phyloP scores from a whole-genome alignment of 2,797 vertebrate species.

The Siniperca obscura region DNA sequence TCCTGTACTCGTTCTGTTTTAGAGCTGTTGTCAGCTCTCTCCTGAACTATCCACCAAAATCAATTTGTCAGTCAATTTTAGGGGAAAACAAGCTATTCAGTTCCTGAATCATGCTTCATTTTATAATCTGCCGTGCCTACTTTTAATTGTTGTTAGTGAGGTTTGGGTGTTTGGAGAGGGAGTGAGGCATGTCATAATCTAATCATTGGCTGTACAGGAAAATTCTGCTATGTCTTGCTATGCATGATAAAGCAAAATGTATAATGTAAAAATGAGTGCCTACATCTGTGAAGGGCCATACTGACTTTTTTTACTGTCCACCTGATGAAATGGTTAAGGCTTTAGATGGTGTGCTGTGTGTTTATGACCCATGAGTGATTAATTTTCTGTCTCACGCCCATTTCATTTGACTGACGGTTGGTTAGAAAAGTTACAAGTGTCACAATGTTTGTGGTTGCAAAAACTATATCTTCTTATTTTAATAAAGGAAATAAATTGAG shows the following conservation, averaged over 20 bases:
- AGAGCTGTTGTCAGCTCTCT: neutral
- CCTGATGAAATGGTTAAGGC: neutral
- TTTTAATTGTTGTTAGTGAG: neutral
- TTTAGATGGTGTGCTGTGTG: neutral
- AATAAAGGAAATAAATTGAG: neutral
- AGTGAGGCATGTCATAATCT: neutral
- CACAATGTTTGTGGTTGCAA: neutral
- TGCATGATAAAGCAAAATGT: neutral
- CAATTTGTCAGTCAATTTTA: neutral
- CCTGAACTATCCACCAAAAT: neutral
- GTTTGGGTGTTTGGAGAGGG: neutral
- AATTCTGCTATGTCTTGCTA: neutral
- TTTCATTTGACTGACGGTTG: neutral
- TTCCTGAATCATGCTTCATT: neutral
- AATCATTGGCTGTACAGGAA: neutral
- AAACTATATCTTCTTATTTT: neutral
- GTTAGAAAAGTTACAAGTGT: neutral
- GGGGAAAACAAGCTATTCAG: neutral
- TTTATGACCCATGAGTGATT: neutral
- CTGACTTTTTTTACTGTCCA: neutral
- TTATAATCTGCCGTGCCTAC: neutral
- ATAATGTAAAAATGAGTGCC: neutral
- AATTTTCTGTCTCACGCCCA: slow-evolving; percentile 3
- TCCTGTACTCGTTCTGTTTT: neutral
- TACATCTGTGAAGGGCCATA: neutral